Evolutionary conservation across 1,140 invertebrate species (phyloP).

Genomic region (Lutraria rhynchaena): DNA sequence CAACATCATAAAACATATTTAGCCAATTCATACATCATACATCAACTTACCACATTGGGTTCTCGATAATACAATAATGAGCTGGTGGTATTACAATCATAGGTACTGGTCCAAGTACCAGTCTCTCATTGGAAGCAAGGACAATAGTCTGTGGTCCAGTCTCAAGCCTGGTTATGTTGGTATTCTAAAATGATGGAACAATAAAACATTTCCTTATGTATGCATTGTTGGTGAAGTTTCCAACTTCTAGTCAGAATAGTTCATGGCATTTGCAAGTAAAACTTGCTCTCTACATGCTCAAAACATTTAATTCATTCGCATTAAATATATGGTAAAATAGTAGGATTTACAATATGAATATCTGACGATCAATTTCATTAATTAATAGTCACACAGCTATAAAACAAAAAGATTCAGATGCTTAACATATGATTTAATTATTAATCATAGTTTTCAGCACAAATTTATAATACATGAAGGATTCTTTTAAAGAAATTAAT

Average conservation of each 20-base stretch:
- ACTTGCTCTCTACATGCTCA: not conserved
- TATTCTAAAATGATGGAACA: slow-evolving; percentile 71
- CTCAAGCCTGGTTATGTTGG: slow-evolving; percentile 82
- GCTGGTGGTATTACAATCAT: slow-evolving; percentile 83
- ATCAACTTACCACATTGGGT: slow-evolving; percentile 81
- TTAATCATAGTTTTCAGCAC: no score
- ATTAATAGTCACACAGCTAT: no score
- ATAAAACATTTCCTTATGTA: no score
- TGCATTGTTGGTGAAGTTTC: not conserved
- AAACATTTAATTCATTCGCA: not conserved
- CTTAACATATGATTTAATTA: no score
- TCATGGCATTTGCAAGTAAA: no score
- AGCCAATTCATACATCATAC: no score
- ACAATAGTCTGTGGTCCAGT: slow-evolving; percentile 82
- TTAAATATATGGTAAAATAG: not conserved
- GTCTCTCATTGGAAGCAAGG: slow-evolving; percentile 81
- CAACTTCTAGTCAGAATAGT: no score
- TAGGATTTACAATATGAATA: no score
- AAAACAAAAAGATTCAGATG: no score
- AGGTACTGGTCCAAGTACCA: slow-evolving; percentile 72
- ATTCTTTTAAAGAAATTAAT: no score
- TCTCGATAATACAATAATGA: slow-evolving; percentile 81
- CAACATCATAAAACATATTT: no score
- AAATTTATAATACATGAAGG: no score
- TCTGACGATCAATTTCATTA: not conserved